Percentiles rank a stretch among this genome's conserved stretches.
These are phyloP conservation scores for Oscheius myriophilus DNA, from an alignment of 2,888 invertebrate genomes.

Conservation along the genomic window DNA sequence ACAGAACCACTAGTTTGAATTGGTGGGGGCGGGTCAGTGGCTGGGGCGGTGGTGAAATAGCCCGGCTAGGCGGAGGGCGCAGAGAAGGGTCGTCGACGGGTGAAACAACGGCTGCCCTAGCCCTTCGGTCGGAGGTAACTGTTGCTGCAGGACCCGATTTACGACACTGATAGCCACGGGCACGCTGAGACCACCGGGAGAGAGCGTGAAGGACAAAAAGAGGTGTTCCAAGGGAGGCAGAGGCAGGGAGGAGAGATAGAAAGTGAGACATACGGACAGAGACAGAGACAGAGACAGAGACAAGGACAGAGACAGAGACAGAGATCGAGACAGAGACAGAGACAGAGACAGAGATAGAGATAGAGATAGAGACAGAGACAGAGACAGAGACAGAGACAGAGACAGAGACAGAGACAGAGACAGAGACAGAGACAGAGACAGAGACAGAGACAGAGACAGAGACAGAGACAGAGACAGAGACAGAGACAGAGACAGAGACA, in stretches of 20 bases:
- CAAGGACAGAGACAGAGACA: too few relatives aligned
- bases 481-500: too few relatives aligned
- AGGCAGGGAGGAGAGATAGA: not conserved
- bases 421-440: conserved; percentile 11
- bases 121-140: not conserved
- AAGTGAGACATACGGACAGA: not conserved
- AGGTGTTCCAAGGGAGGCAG: too few relatives aligned
- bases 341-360: too few relatives aligned
- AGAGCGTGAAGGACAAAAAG: not conserved
- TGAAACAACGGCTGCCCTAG: not conserved
- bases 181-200: not conserved
- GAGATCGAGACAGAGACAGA: not conserved
- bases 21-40: conserved; percentile 21
- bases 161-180: conserved; percentile 7
- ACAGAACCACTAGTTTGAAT: conserved; percentile 12
- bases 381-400: not conserved
- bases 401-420: not conserved
- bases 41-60: not conserved
- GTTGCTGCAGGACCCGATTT: conserved; percentile 17
- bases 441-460: not conserved
- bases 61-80: conserved; percentile 14
- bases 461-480: too few relatives aligned
- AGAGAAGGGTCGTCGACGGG: conserved; percentile 10
- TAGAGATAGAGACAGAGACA: not conserved
- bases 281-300: too few relatives aligned